Evolutionary conservation across 2,113 vertebrate genomes (phyloP).

Genomic region (Struthio camelus): DNA sequence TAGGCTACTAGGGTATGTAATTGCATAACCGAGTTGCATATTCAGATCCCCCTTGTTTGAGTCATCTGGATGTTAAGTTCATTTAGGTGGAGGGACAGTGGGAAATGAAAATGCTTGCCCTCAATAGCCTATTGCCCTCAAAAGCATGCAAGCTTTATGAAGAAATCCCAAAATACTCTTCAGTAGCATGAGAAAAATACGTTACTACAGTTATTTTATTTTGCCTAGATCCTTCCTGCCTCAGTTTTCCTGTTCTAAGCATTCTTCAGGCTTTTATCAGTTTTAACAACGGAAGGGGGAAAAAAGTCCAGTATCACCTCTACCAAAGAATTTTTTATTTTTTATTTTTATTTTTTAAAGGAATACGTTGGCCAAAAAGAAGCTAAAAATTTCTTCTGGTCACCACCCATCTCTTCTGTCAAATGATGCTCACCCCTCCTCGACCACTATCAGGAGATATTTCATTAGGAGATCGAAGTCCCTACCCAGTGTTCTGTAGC

Average conservation of each 20-base stretch:
- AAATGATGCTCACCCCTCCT: not conserved
- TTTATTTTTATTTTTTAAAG: not conserved
- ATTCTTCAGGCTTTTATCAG: not conserved
- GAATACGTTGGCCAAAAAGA: not conserved
- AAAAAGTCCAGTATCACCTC: not conserved
- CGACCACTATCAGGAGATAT: not conserved
- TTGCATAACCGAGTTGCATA: not conserved
- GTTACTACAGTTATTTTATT: not conserved
- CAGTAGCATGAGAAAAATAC: not conserved
- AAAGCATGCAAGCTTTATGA: not conserved
- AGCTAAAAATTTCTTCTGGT: not conserved
- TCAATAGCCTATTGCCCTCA: too few relatives aligned
- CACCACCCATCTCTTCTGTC: not conserved
- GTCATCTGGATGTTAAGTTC: rapidly evolving
- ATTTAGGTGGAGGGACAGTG: too few relatives aligned
- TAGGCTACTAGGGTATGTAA: not conserved
- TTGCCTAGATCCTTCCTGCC: not conserved
- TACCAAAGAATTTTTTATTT: not conserved
- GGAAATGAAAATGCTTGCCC: not conserved
- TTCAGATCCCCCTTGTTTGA: rapidly evolving
- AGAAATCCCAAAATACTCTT: not conserved
- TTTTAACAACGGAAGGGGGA: not conserved
- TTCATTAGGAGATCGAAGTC: not conserved
- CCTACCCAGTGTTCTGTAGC: not conserved
- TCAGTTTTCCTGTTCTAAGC: not conserved